These are phyloP conservation scores for Brachionichthys hirsutus DNA, from an alignment of 2,113 vertebrate genomes.

Conservation along the genomic window DNA sequence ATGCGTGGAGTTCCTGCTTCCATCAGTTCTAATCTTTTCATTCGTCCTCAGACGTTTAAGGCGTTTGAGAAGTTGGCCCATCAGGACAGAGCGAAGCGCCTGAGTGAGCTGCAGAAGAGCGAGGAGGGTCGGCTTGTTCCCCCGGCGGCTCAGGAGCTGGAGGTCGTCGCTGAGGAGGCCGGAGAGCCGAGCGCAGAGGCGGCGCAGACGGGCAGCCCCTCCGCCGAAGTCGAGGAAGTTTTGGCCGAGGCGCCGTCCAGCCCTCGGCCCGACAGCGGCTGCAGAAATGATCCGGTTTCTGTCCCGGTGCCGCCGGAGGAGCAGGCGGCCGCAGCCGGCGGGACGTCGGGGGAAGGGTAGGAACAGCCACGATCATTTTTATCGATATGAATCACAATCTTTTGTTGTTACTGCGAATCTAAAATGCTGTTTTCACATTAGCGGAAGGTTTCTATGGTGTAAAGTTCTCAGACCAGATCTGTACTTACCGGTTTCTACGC, in stretches of 20 bases:
- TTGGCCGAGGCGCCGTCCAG: not conserved
- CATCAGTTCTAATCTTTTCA: not conserved
- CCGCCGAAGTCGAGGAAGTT: slow-evolving; percentile 10
- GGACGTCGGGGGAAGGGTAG: slow-evolving; percentile 26
- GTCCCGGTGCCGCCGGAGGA: not conserved
- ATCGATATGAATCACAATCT: too few relatives aligned
- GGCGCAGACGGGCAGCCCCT: not conserved
- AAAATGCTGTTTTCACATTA: too few relatives aligned
- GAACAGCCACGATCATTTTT: slow-evolving; percentile 2
- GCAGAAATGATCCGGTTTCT: not conserved
- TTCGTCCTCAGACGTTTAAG: slow-evolving; percentile 46
- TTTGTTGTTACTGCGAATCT: too few relatives aligned
- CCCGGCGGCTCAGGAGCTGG: slow-evolving; percentile 54
- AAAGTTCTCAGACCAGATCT: too few relatives aligned
- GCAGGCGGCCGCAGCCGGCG: slow-evolving; percentile 25
- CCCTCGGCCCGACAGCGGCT: not conserved
- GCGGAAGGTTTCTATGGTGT: too few relatives aligned
- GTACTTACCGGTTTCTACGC: too few relatives aligned
- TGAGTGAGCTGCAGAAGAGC: slow-evolving; percentile 38
- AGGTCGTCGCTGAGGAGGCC: slow-evolving; percentile 30
- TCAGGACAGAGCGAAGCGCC: slow-evolving; percentile 43
- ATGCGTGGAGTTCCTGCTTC: too few relatives aligned
- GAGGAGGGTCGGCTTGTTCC: slow-evolving; percentile 33
- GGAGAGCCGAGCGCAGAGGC: slow-evolving; percentile 16
- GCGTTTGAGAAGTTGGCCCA: slow-evolving; percentile 63